Base-by-base conservation (phyloP, 2,113 vertebrate genomes). In the Heterocephalus glaber region DNA sequence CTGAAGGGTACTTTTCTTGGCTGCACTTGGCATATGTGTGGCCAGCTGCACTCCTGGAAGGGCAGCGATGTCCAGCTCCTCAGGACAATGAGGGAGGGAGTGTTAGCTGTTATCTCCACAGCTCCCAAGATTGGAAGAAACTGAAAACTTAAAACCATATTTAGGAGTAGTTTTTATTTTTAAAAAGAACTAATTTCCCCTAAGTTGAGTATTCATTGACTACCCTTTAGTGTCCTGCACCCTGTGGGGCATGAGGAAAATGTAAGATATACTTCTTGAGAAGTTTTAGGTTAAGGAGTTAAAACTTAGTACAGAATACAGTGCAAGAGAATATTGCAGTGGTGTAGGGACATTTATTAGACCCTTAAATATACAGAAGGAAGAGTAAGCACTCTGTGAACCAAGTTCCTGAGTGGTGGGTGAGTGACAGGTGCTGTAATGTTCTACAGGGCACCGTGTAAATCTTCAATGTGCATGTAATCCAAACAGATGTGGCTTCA, bases 401-500 rank as follows among this genome's bases (percentile, higher is more conserved):
- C 38, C 30, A 49, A 61, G 14, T 19, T 52, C 35, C 33, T 44
- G 38, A 7, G 7, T 12, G 7, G 14, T 35, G 28, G 76, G 54
- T 19, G 10, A n/a, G 89, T 63, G n/a, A 11, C 35, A 61, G 72
- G 72, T 72, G 44, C 63, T 35, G 24, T 35, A 8, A 4, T 52
- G 33, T 58, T 7, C 26, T 30, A 2, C 30, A 30, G 44, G 35
- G 16, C 41, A 8, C 3, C 0, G 13, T 60, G 3, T 26, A 58
- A 54, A 63, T 20, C 19, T 19, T 47, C 44, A 3, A 0, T 30
- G 30, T 56, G 17, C 5, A 0, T 19, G 6, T 11, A 1, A 33
- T 52, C 41, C 65, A 63, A 11, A 16, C 2, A 77, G 66, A 35
- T 41, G 38, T 52, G 54, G 26, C 90, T 52, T 77, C 52, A 61